Evolutionary conservation across 2,113 vertebrate genomes (phyloP).

Genomic region (Xerus inauris): DNA sequence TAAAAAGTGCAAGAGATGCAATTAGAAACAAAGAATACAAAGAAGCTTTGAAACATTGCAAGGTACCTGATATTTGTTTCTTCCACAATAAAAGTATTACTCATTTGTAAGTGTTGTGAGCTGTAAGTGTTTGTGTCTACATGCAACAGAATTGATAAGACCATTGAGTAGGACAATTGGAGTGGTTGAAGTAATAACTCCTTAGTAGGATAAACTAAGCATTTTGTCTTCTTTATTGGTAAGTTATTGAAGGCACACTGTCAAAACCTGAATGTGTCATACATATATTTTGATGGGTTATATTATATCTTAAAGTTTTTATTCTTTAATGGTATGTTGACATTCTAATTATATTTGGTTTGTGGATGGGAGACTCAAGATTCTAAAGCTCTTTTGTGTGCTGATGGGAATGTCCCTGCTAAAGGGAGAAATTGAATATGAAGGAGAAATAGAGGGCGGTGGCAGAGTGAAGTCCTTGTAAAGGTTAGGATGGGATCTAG

Average conservation of each 20-base stretch:
- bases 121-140: constrained; percentile 1
- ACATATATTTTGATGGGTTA: neutral
- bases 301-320: neutral
- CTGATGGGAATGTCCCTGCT: neutral
- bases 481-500: neutral
- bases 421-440: neutral
- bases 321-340: constrained; percentile 8
- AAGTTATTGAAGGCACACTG: constrained; percentile 1
- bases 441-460: neutral
- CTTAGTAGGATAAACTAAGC: neutral
- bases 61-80: constrained; percentile 88
- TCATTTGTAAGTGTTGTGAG: neutral
- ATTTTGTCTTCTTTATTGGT: constrained; percentile 21
- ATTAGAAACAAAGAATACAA: constrained; percentile 98
- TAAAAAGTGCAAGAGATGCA: constrained; percentile 97
- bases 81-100: neutral
- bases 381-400: constrained; percentile 22
- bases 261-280: neutral
- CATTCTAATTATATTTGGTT: neutral
- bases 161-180: neutral
- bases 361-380: neutral
- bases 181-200: neutral
- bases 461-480: neutral
- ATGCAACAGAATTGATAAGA: neutral
- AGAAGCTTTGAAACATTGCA: constrained; percentile 97